Evolutionary conservation across 2,888 invertebrate species (phyloP), one percentile per base, ranked within the genome.

Genomic region (Conus canariensis): DNA sequence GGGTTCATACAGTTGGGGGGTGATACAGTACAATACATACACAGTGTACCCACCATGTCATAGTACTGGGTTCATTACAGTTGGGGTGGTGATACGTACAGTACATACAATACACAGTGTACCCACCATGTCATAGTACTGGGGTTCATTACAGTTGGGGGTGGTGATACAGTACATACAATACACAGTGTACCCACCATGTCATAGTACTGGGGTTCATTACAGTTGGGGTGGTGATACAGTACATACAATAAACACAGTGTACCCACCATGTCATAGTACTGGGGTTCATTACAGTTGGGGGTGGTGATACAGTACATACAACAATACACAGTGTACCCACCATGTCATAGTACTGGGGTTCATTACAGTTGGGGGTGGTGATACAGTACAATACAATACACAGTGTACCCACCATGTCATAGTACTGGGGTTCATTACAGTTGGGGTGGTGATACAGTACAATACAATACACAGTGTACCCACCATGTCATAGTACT

Each of bases 221-320:
- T 10, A 64, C 30, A 30, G 30, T 30, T 30, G 30, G 2, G 30
- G 60, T 64, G 60, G 60, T 64, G 30, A 60, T 10, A 64, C 16
- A 64, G 16, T 64, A 64, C 64, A 64, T 64, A 64, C 64, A 64
- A 64, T 64, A 64, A n/a, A n/a, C 64, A 64, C 16, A 64, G 16
- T 14, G 12, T 22, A 58, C 89, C 10, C n/a, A 97, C 97, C 95
- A 95, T 96, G 91, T 96, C 95, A 87, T 94, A 93, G 93, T 96
- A 97, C 60, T 96, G 93, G 8, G 96, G 95, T 22, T 96, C 93
- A 92, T 96, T 96, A 92, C 96, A 95, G 94, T 96, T 96, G 22
- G 94, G 94, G 16, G 93, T 88, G 94, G 96, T 82, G 93, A 95
- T 93, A 86, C 16, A 16, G 60, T 64, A 64, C 12, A 64, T 64